Base-by-base conservation (phyloP, 2,797 vertebrate species). In the Semotilus atromaculatus region DNA sequence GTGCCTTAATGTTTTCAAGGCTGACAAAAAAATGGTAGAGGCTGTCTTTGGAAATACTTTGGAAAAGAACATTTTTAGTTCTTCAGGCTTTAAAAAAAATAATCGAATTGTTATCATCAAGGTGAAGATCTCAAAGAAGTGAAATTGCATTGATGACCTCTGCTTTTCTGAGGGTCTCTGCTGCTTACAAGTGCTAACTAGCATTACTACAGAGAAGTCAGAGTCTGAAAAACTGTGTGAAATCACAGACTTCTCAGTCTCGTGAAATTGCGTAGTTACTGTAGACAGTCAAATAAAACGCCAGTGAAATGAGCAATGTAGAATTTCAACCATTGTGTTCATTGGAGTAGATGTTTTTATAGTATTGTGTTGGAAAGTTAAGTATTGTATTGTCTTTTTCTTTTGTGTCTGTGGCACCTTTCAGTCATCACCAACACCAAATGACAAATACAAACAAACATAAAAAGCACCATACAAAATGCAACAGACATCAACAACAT, bases 91-190 rank as follows among this genome's bases (percentile, higher is more conserved):
- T 14, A 1, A 45, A 55, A 55, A 51, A 7, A 66, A 8, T 4
- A 43, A 83, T 83, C 18, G 5, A 55, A 77, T 21, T 66, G n/a
- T 75, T 31, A 67, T 66, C 34, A 68, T 67, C 34, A 55, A 48
- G 40, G 45, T 76, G 43, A 67, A 36, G 26, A 58, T 74, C 26
- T 34, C 38, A 13, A 62, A 40, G 55, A 10, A 36, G 58, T 21
- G 23, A 75, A 83, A 75, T 26, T 51, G 31, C 43, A 67, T 26
- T 53, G 29, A 75, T 75, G 71, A 75, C 81, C 29, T 75, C 23
- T 83, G 66, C 8, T 48, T 73, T 74, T 53, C 53, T 26, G 4
- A 72, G 18, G 7, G 80, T 31, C 19, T 62, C 26, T 13, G 18
- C 36, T 43, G n/a, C 51, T 43, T 81, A 58, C 14, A 43, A 36